These are phyloP conservation scores for Gila robusta DNA, from an alignment of 2,797 vertebrate genomes.

Conservation along the genomic window DNA sequence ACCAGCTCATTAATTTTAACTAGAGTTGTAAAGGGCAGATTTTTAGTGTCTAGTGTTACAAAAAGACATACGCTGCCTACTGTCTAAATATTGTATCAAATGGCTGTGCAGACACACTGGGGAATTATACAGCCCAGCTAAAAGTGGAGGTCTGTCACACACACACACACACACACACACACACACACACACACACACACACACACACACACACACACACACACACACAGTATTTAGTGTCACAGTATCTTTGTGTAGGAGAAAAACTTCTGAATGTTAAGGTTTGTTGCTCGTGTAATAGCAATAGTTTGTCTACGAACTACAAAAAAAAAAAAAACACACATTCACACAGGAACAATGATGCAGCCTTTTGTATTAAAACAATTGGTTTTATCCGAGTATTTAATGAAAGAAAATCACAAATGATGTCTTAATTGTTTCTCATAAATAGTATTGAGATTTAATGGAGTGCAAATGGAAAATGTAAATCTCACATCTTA, in stretches of 20 bases:
- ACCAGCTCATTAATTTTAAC: constrained; percentile 51
- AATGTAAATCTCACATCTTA: background rate
- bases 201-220: background rate
- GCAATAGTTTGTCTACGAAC: background rate
- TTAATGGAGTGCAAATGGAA: background rate
- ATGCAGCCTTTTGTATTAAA: background rate
- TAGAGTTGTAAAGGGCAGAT: constrained; percentile 47
- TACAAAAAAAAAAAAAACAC: too few species aligned
- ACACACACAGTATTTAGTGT: background rate
- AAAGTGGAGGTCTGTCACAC: constrained; percentile 5
- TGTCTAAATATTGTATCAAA: constrained; percentile 50
- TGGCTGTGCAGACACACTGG: constrained; percentile 14
- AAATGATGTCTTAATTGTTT: background rate
- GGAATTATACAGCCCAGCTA: constrained; percentile 22
- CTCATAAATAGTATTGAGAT: background rate
- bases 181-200: background rate
- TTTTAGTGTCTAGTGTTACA: constrained; percentile 50
- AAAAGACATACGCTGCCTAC: constrained; percentile 48
- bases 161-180: background rate
- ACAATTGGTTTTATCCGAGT: background rate
- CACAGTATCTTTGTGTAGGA: constrained; percentile 17
- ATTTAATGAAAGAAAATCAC: background rate
- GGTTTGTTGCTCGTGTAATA: constrained; percentile 17
- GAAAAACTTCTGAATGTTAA: constrained; percentile 20
- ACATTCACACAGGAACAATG: background rate